Base-by-base conservation (phyloP, 2,888 invertebrate species). In the Ceriagrion tenellum region DNA sequence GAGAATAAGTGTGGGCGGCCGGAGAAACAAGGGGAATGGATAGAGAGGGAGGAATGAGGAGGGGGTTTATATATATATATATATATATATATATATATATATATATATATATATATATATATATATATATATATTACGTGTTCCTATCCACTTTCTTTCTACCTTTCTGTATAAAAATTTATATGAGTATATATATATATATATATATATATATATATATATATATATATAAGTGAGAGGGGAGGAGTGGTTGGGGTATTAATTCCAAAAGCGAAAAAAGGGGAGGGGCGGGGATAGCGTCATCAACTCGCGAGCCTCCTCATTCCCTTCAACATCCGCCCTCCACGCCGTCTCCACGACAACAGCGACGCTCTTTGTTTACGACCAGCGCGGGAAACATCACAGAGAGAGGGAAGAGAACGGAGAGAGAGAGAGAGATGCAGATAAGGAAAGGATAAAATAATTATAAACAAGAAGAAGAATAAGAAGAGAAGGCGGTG, bases 361-460 rank as follows among this genome's bases (percentile, higher is more conserved):
- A 81, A 81, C 81, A 81, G 35, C 81, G 30, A 30, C 30, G 81
- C 81, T 35, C 81, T 81, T 81, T 81, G 81, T 81, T 30, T 81
- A 35, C 30, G 30, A 81, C 16, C 30, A 35, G 30, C 13, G 30
- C 30, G 81, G 81, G n/a, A 69, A n/a, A 81, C n/a, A n/a, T 30
- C 81, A 81, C 35, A 35, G 3, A 30, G 81, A 81, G 26, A 81
- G 81, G 81, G 16, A 3, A 35, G 35, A 35, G 81, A 81, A 35
- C 18, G 26, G 35, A 26, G 35, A 35, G 81, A 26, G 18, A 81
- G 81, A 81, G 26, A 35, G n/a, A 35, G 35, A 23, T 16, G 18
- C 1, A 26, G 81, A 81, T 26, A 81, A 26, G 81, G 26, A 81
- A 13, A 12, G 81, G 81, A 30, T 13, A 81, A 81, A 81, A n/a